Conservation (phyloP, 2,113 vertebrate genomes). For the Athene noctua region DNA sequence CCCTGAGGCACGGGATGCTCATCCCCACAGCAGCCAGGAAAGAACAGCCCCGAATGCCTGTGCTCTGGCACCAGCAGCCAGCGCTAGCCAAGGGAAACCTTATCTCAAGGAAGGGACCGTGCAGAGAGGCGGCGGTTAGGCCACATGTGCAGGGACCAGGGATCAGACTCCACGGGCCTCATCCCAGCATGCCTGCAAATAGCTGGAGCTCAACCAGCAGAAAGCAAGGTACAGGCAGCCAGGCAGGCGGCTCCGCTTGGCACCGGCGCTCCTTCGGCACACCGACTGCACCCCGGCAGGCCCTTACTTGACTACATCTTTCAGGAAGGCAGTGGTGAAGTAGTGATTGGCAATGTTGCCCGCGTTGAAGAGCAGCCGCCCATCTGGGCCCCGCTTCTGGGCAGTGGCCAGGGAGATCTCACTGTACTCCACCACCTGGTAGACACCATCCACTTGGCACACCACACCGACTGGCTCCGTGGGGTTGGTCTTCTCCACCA, state of each 20-base stretch:
- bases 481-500: constrained; percentile 96
- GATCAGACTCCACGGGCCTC: not conserved
- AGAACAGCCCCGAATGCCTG: fast-evolving
- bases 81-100: fast-evolving
- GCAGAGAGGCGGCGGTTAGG: not conserved
- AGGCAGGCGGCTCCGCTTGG: fast-evolving
- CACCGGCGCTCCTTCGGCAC: not conserved
- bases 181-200: not conserved
- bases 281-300: not conserved
- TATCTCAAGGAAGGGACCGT: not conserved
- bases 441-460: constrained; percentile 87
- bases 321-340: constrained; percentile 89
- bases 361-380: constrained; percentile 89
- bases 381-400: constrained; percentile 82
- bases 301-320: constrained; percentile 87
- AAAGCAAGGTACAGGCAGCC: not conserved
- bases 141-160: not conserved
- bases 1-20: fast-evolving
- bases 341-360: constrained; percentile 96
- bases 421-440: constrained; percentile 97
- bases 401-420: constrained; percentile 93
- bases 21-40: not conserved
- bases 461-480: constrained; percentile 95
- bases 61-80: not conserved
- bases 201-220: not conserved